A percentile compares a stretch with the other conserved stretches of the same genome.
Conservation (phyloP, 2,888 invertebrate genomes). For the Xestia xanthographa region DNA sequence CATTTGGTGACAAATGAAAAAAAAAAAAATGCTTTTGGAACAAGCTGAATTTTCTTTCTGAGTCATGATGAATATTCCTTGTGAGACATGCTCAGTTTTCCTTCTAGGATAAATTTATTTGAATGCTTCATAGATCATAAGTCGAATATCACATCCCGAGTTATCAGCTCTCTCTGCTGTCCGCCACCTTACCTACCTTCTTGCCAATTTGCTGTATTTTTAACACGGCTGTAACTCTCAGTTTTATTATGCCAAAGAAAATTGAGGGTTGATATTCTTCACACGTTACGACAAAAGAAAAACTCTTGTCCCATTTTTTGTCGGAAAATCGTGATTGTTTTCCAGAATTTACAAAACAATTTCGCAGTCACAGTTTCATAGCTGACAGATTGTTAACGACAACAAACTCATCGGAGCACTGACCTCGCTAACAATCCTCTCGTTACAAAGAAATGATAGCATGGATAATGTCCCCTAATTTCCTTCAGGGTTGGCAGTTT, state of each 20-base stretch:
- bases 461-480: constrained; percentile 70
- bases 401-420: constrained; percentile 40
- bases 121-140: neutral
- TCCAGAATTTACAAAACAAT: neutral
- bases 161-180: neutral
- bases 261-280: fast-evolving
- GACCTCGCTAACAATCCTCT: constrained; percentile 55
- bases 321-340: neutral
- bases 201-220: neutral
- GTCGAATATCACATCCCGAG: neutral
- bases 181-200: neutral
- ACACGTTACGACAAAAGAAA: neutral
- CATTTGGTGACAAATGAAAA: neutral
- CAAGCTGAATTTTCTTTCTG: neutral
- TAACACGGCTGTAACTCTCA: no score
- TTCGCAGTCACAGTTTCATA: neutral
- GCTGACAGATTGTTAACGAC: constrained; percentile 1
- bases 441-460: constrained; percentile 63
- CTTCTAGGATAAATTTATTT: neutral
- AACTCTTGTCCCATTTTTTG: neutral
- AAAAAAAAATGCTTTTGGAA: no score
- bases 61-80: neutral
- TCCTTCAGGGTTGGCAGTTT: constrained; percentile 73
- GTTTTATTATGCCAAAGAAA: neutral
- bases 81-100: no score